phyloP scores from a whole-genome alignment of 2,888 invertebrate genomes.

The Campoplex capitator region DNA sequence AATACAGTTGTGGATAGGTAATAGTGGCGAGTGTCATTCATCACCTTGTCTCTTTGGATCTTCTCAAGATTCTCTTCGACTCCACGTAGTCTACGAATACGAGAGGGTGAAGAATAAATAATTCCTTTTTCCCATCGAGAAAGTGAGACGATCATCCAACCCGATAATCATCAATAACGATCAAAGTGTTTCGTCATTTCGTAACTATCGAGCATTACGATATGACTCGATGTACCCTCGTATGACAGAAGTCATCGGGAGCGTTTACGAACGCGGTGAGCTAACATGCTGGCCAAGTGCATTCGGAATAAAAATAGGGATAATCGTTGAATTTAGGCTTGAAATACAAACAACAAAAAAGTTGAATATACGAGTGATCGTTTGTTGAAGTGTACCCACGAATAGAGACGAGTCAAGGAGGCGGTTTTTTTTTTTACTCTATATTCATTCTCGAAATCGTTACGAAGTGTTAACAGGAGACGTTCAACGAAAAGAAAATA shows the following conservation, averaged over 20 bases:
- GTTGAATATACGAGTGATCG: constrained; percentile 34
- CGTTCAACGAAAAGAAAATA: not conserved
- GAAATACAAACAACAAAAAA: not conserved
- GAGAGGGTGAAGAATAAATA: constrained; percentile 18
- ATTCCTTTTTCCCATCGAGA: constrained; percentile 12
- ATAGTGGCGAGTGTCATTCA: constrained; percentile 44
- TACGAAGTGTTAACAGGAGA: no score
- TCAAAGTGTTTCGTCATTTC: constrained; percentile 37
- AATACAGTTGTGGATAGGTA: not conserved
- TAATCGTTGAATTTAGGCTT: constrained; percentile 46
- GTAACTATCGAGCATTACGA: not conserved
- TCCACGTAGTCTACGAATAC: not conserved
- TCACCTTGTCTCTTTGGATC: constrained; percentile 29
- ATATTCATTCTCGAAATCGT: not conserved
- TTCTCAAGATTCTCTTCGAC: constrained; percentile 17
- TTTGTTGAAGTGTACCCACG: constrained; percentile 36
- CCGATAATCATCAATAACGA: not conserved
- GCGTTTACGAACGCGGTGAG: constrained; percentile 48
- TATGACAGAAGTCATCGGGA: constrained; percentile 46
- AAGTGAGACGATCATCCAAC: constrained; percentile 31
- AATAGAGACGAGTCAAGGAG: not conserved
- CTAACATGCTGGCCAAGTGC: constrained; percentile 62
- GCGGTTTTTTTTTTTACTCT: not conserved
- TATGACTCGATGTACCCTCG: constrained; percentile 59
- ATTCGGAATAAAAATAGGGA: constrained; percentile 51